These are phyloP conservation scores for Lampris incognitus DNA, from an alignment of 2,113 vertebrate genomes.

Conservation along the genomic window DNA sequence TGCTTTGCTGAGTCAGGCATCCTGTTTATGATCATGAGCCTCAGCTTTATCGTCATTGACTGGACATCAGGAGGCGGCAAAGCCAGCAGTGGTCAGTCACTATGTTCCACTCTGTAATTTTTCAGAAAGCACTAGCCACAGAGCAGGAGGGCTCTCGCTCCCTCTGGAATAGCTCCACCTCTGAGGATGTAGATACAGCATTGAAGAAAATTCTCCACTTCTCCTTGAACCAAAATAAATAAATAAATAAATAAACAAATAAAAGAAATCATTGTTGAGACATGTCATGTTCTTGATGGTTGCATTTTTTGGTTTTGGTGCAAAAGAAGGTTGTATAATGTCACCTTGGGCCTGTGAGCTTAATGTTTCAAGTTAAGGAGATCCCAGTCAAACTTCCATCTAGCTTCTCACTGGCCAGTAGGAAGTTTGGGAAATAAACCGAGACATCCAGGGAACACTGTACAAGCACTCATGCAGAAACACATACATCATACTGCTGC, in stretches of 20 bases:
- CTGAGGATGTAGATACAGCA: conserved; percentile 55
- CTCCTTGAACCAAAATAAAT: conserved; percentile 65
- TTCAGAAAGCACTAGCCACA: conserved; percentile 37
- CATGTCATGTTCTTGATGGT: conserved; percentile 74
- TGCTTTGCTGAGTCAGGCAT: conserved; percentile 92
- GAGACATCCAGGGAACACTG: conserved; percentile 71
- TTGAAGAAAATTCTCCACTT: conserved; percentile 75
- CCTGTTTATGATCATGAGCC: conserved; percentile 97
- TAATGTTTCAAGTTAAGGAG: conserved; percentile 56
- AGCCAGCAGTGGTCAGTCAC: conserved; percentile 85
- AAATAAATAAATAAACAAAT: conserved; percentile 1
- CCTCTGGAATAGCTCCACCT: conserved; percentile 18
- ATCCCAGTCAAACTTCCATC: conserved; percentile 53
- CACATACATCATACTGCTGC: conserved; percentile 72
- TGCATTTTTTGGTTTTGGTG: conserved; percentile 83
- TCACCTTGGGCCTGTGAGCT: conserved; percentile 61
- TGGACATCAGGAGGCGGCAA: conserved; percentile 88
- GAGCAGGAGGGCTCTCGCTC: conserved; percentile 13
- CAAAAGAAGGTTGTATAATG: conserved; percentile 75
- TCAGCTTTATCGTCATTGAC: conserved; percentile 98
- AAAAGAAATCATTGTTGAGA: neutral
- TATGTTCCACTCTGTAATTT: conserved; percentile 75
- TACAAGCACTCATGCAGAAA: conserved; percentile 71
- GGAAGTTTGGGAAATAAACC: conserved; percentile 46
- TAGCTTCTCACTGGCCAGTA: conserved; percentile 59